Evolutionary conservation across 1,140 invertebrate genomes (phyloP), one percentile per base, ranked within the genome.

Genomic region (Drosophila bipectinata): DNA sequence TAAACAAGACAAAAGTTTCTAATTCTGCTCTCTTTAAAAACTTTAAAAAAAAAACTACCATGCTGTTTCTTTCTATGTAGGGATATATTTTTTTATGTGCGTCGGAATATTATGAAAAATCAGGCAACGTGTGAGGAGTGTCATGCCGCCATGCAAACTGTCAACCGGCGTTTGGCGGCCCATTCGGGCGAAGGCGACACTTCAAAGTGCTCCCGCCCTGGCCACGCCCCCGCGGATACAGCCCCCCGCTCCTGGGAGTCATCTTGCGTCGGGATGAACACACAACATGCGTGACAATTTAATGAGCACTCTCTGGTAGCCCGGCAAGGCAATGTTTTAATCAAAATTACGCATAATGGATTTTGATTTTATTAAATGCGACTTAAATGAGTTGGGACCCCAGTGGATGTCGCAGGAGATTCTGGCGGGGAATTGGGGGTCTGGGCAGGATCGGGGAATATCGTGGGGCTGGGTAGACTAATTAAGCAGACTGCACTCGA

Each of bases 301-400:
- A 88, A 88, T 88, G 83, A 88, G 83, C 79, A 83, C 66, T 41
- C 58, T 15, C 21, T 58, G 57, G 66, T 47, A 47, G 61, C 49
- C 34, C 51, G 39, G 57, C 59, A 45, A 63, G 59, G 74, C 83
- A 87, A 88, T 88, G 79, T 88, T 88, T 88, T 88, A 88, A 88
- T 88, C 83, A 83, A 88, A 88, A 88, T 88, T 88, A 77, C 64
- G 79, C 79, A 75, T 88, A 88, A 88, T 88, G 84, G 83, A 88
- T 88, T 88, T 88, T 88, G 84, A 88, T 88, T 88, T 88, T 88
- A 88, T 88, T 88, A 88, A 88, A 88, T 88, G 83, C 72, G 83
- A 88, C 83, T 88, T 83, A 88, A 88, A 88, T 88, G 83, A 88
- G 49, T 88, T 88, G 83, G 78, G 71, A 69, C 41, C 62, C 49